A percentile compares a stretch with the other conserved stretches of the same genome.
These are phyloP conservation scores for Thamnophis elegans DNA, from an alignment of 2,797 vertebrate species.

Conservation along the genomic window DNA sequence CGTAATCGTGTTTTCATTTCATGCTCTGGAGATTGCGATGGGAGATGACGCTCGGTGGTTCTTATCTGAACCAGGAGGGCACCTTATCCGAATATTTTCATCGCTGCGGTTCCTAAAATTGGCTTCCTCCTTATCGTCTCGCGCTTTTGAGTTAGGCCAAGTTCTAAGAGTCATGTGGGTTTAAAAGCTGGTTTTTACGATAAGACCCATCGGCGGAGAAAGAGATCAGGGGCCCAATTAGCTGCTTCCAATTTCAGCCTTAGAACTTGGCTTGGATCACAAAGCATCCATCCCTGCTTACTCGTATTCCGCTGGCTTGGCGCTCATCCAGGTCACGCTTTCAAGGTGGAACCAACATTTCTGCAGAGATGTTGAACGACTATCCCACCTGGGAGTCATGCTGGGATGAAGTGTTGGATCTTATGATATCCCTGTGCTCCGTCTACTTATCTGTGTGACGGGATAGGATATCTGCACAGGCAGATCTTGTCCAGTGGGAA, in stretches of 20 bases:
- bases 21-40: neutral
- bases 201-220: neutral
- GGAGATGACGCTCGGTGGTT: neutral
- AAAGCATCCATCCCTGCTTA: neutral
- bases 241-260: neutral
- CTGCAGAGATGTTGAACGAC: too few species aligned
- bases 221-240: neutral
- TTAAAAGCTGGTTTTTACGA: neutral
- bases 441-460: neutral
- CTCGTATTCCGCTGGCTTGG: too few species aligned
- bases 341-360: neutral
- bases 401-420: neutral
- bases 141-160: neutral
- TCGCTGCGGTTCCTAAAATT: neutral
- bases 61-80: neutral
- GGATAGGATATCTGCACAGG: neutral
- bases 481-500: neutral
- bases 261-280: neutral
- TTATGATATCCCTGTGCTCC: neutral
- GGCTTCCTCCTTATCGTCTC: neutral
- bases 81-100: neutral
- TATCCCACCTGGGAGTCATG: too few species aligned
- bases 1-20: neutral
- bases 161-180: neutral
- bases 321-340: neutral